Evolutionary conservation across 2,888 invertebrate genomes (phyloP).

Genomic region (Philonicus albiceps): DNA sequence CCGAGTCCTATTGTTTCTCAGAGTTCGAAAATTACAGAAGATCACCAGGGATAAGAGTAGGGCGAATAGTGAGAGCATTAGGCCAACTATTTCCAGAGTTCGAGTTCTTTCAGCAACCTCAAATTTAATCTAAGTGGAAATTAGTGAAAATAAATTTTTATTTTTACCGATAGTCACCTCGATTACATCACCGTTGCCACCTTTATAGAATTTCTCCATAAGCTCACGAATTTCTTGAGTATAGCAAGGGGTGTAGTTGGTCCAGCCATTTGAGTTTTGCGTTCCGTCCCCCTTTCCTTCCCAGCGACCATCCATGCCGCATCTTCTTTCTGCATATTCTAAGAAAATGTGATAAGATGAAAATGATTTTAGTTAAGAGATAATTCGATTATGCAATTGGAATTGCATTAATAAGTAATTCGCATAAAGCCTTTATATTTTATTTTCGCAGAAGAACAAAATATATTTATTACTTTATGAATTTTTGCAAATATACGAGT

Average conservation of each 20-base stretch:
- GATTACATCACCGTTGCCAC: constrained; percentile 64
- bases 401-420: not conserved
- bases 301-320: constrained; percentile 76
- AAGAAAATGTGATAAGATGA: constrained; percentile 50
- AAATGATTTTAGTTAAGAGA: not conserved
- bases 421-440: not conserved
- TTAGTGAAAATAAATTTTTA: not conserved
- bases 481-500: too few relatives aligned
- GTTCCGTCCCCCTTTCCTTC: constrained; percentile 64
- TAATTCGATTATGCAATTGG: not conserved
- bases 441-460: not conserved
- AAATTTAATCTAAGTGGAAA: constrained; percentile 68
- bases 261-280: constrained; percentile 72
- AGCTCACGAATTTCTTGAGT: constrained; percentile 74
- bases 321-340: constrained; percentile 77
- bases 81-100: constrained; percentile 84
- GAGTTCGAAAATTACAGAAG: constrained; percentile 79
- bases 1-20: constrained; percentile 82
- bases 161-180: constrained; percentile 58
- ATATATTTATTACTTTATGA: too few relatives aligned
- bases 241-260: constrained; percentile 83
- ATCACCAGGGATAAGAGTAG: constrained; percentile 79
- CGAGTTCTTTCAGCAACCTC: constrained; percentile 76
- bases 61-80: constrained; percentile 79
- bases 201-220: constrained; percentile 68